These are phyloP conservation scores for Coptodon bakossiorum DNA, from an alignment of 2,113 vertebrate species.

Conservation along the genomic window DNA sequence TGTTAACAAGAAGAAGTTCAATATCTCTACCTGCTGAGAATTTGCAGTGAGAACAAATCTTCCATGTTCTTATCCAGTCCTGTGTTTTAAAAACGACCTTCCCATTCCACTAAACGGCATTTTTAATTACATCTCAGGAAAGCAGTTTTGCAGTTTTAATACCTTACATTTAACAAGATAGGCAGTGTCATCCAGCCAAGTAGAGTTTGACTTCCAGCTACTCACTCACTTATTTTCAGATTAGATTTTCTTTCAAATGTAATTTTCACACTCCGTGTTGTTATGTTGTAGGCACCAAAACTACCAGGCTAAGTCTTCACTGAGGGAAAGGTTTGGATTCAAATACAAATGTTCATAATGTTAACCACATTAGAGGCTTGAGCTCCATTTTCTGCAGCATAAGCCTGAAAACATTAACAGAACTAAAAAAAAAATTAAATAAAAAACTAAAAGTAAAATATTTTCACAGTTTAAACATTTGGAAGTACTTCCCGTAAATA, in stretches of 20 bases:
- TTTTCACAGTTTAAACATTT: background rate
- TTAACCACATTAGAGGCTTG: background rate
- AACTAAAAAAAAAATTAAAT: background rate
- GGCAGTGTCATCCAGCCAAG: background rate
- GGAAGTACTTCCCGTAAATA: background rate
- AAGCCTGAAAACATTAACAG: background rate
- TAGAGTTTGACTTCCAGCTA: background rate
- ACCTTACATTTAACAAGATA: background rate
- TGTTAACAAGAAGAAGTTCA: background rate
- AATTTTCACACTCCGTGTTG: fast-evolving
- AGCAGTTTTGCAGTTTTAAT: background rate
- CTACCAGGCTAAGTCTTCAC: background rate
- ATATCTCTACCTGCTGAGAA: background rate
- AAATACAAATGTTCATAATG: background rate
- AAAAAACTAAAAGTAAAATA: background rate
- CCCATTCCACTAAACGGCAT: background rate
- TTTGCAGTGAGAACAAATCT: background rate
- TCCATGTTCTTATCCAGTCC: background rate
- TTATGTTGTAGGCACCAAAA: background rate
- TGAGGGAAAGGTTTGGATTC: background rate
- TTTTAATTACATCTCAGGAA: background rate
- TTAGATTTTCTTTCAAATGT: background rate
- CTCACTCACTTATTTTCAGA: background rate
- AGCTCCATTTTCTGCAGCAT: background rate
- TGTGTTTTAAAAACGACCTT: background rate